A percentile compares a stretch with the other conserved stretches of the same genome.
These are phyloP conservation scores for Crotalus viridis DNA, from an alignment of 2,113 vertebrate genomes.

Conservation along the genomic window DNA sequence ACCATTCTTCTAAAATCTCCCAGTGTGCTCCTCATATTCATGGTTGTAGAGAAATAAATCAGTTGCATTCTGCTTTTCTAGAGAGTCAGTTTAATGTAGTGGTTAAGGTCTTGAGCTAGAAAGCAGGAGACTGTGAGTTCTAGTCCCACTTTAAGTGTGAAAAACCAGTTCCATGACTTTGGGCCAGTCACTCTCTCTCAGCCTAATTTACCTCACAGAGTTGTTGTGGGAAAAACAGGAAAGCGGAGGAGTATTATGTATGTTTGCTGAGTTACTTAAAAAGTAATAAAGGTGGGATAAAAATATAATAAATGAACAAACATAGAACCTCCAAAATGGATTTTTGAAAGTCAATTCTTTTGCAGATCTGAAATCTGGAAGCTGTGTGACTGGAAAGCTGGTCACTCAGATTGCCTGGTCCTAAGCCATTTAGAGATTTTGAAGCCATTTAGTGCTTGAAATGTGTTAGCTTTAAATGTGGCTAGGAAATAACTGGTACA, in stretches of 20 bases:
- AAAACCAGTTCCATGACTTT: not conserved
- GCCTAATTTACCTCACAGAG: not conserved
- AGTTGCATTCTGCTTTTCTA: not conserved
- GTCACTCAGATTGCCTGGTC: not conserved
- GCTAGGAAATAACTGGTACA: not conserved
- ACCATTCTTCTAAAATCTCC: not conserved
- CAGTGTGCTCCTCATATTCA: not conserved
- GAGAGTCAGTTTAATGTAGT: not conserved
- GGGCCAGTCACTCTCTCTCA: not conserved
- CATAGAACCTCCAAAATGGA: not conserved
- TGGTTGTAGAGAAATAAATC: not conserved
- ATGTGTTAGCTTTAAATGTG: not conserved
- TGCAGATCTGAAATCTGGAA: not conserved
- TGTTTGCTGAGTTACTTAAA: not conserved
- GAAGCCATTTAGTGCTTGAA: not conserved
- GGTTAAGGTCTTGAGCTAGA: not conserved
- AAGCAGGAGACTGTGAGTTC: not conserved
- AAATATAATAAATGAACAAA: not conserved
- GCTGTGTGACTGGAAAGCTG: not conserved
- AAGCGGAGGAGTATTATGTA: not conserved
- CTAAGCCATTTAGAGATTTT: not conserved
- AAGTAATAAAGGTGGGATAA: not conserved
- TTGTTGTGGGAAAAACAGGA: not conserved
- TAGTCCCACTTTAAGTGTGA: not conserved
- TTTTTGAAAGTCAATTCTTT: not conserved